Conservation (phyloP, 2,888 invertebrate species). For the Cosmia pyralina region DNA sequence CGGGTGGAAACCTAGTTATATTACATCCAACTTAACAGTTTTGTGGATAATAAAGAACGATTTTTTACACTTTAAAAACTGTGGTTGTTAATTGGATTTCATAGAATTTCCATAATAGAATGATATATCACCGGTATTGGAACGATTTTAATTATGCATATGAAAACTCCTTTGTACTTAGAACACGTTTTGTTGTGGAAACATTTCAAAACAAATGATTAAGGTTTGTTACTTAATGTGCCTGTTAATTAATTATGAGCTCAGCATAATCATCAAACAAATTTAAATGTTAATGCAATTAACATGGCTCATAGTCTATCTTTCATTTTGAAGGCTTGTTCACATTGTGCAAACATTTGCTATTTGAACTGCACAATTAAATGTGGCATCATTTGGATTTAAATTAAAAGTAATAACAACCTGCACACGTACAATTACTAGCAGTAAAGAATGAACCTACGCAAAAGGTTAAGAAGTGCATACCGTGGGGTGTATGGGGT, state of each 20-base stretch:
- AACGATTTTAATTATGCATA: slow-evolving; percentile 38
- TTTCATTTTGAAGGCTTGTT: slow-evolving; percentile 36
- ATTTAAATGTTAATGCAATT: slow-evolving; percentile 61
- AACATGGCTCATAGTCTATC: slow-evolving; percentile 49
- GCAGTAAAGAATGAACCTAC: slow-evolving; percentile 20
- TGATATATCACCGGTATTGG: slow-evolving; percentile 18
- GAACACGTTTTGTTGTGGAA: slow-evolving; percentile 28
- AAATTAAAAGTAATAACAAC: slow-evolving; percentile 2
- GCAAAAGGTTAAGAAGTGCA: slow-evolving; percentile 53
- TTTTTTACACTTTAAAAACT: slow-evolving; percentile 6
- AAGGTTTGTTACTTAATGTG: slow-evolving; percentile 43
- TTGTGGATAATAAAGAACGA: slow-evolving; percentile 5
- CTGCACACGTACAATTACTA: slow-evolving; percentile 4
- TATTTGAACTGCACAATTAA: slow-evolving; percentile 22
- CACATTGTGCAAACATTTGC: slow-evolving; percentile 29
- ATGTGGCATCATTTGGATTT: slow-evolving; percentile 12
- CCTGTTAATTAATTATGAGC: slow-evolving; percentile 46
- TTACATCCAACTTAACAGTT: slow-evolving; percentile 29
- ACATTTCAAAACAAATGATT: slow-evolving; percentile 48
- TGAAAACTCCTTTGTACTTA: slow-evolving; percentile 28
- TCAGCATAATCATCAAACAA: slow-evolving; percentile 45
- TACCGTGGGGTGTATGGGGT: slow-evolving; percentile 45
- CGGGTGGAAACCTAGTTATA: slow-evolving; percentile 36
- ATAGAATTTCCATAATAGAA: slow-evolving; percentile 37
- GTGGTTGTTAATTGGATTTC: slow-evolving; percentile 24